Conservation (phyloP, 2,113 vertebrate genomes). For the Cricetomys ansorgei region DNA sequence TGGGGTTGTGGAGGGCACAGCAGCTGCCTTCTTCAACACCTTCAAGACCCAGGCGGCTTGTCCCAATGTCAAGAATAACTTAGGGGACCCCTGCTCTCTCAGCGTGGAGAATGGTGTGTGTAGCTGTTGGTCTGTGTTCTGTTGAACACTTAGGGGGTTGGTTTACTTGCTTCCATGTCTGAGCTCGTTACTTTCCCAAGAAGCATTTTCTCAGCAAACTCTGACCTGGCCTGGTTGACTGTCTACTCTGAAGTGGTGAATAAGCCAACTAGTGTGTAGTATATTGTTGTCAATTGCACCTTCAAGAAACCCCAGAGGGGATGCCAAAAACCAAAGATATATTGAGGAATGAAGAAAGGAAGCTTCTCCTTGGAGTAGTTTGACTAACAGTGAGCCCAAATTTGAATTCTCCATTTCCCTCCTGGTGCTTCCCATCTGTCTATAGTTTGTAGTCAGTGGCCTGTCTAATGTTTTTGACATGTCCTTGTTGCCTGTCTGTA, state of each 20-base stretch:
- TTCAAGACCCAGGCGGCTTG: slow-evolving; percentile 92
- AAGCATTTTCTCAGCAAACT: neutral
- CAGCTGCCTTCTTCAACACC: slow-evolving; percentile 91
- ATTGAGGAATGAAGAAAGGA: neutral
- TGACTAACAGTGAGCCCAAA: neutral
- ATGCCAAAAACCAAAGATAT: too few relatives aligned
- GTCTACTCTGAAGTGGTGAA: neutral
- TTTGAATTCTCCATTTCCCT: neutral
- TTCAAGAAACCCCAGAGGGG: neutral
- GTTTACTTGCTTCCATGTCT: too few relatives aligned
- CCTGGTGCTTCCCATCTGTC: neutral
- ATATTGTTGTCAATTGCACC: neutral
- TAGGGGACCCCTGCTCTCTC: slow-evolving; percentile 92
- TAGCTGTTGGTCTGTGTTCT: accelerated
- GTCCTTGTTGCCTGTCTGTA: neutral
- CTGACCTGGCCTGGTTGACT: neutral
- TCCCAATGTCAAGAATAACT: slow-evolving; percentile 83
- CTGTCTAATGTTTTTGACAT: too few relatives aligned
- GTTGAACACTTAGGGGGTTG: accelerated
- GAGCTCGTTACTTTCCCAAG: neutral
- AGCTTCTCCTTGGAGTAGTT: neutral
- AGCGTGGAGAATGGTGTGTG: slow-evolving; percentile 92
- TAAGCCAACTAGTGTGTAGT: too few relatives aligned
- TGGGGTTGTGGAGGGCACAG: slow-evolving; percentile 93
- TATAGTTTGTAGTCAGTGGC: neutral